Evolutionary conservation across 2,113 vertebrate genomes (phyloP).

Genomic region (Syrmaticus mikado): DNA sequence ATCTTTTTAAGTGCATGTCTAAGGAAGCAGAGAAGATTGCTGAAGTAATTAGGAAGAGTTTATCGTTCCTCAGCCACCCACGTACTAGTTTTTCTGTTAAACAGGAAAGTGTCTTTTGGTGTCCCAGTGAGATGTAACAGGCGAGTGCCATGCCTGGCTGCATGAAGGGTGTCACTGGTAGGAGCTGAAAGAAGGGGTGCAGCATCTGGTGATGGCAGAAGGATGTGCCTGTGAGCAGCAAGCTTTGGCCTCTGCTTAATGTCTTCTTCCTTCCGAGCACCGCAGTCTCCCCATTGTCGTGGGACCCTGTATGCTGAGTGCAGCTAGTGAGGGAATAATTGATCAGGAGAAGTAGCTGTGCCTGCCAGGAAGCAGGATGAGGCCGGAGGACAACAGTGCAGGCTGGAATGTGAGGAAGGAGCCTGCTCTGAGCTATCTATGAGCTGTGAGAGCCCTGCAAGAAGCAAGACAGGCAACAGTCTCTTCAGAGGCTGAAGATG

Average conservation of each 20-base stretch:
- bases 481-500: neutral
- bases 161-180: neutral
- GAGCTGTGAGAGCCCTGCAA: neutral
- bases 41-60: neutral
- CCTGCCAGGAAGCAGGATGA: neutral
- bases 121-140: neutral
- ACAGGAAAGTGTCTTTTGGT: neutral
- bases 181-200: neutral
- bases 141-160: neutral
- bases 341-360: neutral
- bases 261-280: neutral
- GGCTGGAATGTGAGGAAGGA: neutral
- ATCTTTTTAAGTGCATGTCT: neutral
- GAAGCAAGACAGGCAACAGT: neutral
- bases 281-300: neutral
- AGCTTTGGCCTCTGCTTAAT: neutral
- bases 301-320: neutral
- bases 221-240: neutral
- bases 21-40: neutral
- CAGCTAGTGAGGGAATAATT: neutral
- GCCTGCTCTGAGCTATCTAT: neutral
- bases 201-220: neutral
- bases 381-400: fast-evolving
- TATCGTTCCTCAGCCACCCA: neutral
- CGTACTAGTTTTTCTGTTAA: neutral